phyloP scores from a whole-genome alignment of 2,888 invertebrate genomes.

The Cantharis rufa region DNA sequence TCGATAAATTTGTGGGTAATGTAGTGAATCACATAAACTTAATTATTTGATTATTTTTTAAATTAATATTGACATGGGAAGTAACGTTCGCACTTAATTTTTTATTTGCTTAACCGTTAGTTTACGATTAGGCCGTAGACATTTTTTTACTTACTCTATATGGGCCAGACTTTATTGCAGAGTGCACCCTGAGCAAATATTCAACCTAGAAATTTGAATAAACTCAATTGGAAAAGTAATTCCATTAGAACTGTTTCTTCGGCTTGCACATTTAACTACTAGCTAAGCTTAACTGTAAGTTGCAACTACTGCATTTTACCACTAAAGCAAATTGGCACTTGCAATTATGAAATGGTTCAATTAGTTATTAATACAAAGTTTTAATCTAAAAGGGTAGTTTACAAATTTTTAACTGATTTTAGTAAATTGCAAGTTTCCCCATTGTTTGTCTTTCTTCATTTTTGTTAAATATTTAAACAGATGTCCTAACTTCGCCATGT shows the following conservation, averaged over 20 bases:
- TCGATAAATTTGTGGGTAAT: slow-evolving; percentile 13
- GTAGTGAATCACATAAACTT: slow-evolving; percentile 5
- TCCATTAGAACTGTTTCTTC: background rate
- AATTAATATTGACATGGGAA: background rate
- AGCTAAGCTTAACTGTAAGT: slow-evolving; percentile 6
- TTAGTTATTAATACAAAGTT: background rate
- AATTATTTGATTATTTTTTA: background rate
- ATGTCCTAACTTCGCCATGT: background rate
- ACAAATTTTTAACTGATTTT: background rate
- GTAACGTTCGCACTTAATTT: background rate
- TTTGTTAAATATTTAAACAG: background rate
- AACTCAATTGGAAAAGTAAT: background rate
- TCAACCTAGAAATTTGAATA: background rate
- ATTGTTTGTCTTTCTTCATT: background rate
- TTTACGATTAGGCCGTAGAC: background rate
- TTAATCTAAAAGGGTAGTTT: background rate
- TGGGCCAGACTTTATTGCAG: background rate
- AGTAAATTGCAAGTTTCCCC: background rate
- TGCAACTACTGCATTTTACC: slow-evolving; percentile 14
- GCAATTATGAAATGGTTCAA: background rate
- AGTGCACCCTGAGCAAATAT: background rate
- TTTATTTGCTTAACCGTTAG: background rate
- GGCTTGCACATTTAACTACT: slow-evolving; percentile 2
- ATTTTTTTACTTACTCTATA: too few relatives aligned
- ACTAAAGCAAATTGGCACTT: slow-evolving; percentile 10